A percentile compares a stretch with the other conserved stretches of the same genome.
Conservation (phyloP, 2,888 invertebrate species). For the Gonocerus acuteangulatus region DNA sequence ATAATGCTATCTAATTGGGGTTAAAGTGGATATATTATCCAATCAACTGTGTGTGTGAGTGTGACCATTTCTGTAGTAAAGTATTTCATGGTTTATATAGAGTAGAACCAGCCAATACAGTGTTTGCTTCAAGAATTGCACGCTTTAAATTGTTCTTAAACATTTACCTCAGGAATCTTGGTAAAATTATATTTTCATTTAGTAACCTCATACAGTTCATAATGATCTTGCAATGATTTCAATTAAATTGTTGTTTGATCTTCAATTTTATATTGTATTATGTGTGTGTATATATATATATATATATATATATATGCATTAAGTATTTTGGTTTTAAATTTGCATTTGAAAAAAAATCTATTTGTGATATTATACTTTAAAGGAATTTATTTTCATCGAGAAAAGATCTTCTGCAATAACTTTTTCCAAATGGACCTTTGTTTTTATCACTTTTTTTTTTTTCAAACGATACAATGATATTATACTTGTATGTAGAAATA, state of each 20-base stretch:
- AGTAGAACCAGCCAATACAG: conserved; percentile 10
- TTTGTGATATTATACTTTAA: conserved; percentile 17
- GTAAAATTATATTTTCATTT: no score
- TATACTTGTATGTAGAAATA: background rate
- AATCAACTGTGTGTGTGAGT: conserved; percentile 32
- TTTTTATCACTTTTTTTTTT: background rate
- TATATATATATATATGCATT: background rate
- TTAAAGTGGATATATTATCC: conserved; percentile 23
- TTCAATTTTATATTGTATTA: conserved; percentile 6
- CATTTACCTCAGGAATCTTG: no score
- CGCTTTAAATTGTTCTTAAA: conserved; percentile 12
- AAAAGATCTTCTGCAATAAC: background rate
- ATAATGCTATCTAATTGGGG: conserved; percentile 21
- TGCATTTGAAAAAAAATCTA: conserved; percentile 5
- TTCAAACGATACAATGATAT: no score
- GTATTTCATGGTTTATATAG: conserved; percentile 19
- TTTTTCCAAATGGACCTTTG: background rate
- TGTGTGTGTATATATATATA: no score
- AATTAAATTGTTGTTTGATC: conserved; percentile 20
- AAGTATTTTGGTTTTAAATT: conserved; percentile 7
- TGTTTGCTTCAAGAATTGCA: conserved; percentile 16
- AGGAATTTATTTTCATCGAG: background rate
- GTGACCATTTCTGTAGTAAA: conserved; percentile 22
- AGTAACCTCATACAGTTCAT: no score
- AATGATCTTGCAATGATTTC: conserved; percentile 15